These are phyloP conservation scores for Catamblyrhynchus diadema DNA, from an alignment of 2,797 vertebrate genomes.

Conservation along the genomic window DNA sequence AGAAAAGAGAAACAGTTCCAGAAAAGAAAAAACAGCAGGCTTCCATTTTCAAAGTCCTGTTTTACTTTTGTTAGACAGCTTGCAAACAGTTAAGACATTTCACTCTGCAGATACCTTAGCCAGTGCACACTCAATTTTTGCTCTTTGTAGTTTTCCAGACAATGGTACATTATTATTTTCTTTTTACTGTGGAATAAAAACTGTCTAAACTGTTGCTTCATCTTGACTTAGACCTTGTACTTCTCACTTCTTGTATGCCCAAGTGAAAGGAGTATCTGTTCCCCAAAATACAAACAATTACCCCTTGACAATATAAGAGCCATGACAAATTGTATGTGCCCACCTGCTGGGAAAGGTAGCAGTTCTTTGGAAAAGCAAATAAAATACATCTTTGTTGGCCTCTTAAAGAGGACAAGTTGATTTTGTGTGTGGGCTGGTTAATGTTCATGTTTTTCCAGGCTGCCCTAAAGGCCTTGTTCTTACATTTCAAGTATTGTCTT, in stretches of 20 bases:
- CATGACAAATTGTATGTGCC: not conserved
- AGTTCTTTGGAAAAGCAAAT: not conserved
- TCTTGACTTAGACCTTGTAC: not conserved
- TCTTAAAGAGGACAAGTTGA: not conserved
- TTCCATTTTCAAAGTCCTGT: not conserved
- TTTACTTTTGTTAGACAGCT: not conserved
- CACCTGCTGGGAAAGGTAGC: not conserved
- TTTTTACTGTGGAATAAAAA: not conserved
- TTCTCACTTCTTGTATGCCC: not conserved
- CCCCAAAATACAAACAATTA: not conserved
- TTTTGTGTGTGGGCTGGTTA: not conserved
- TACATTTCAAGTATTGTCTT: conserved; percentile 49
- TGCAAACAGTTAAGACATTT: not conserved
- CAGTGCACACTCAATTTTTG: not conserved
- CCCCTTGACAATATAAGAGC: not conserved
- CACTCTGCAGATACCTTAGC: not conserved
- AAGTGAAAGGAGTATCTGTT: not conserved
- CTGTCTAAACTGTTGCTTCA: not conserved
- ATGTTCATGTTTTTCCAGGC: not conserved
- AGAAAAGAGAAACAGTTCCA: not conserved
- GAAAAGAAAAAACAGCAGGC: not conserved
- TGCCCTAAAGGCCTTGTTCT: conserved; percentile 10
- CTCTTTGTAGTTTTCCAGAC: not conserved
- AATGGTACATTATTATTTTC: not conserved
- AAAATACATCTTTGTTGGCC: not conserved